phyloP scores from a whole-genome alignment of 2,797 vertebrate genomes.

The Emys orbicularis region DNA sequence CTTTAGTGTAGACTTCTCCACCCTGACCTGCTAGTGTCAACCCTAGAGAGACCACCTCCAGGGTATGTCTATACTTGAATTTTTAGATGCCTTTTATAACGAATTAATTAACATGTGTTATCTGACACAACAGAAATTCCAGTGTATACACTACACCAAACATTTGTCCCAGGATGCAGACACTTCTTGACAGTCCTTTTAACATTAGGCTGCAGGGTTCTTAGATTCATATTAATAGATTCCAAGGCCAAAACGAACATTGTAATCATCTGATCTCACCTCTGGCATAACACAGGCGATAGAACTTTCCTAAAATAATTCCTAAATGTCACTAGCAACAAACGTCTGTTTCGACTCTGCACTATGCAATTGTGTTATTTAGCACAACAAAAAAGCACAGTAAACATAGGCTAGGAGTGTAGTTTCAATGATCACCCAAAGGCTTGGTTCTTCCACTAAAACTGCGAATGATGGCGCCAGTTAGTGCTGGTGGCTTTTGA shows the following conservation, averaged over 20 bases:
- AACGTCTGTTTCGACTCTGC: neutral
- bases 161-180: neutral
- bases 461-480: neutral
- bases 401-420: neutral
- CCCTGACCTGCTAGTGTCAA: constrained; percentile 7
- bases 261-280: neutral
- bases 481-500: neutral
- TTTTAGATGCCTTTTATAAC: too few species aligned
- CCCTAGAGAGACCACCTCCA: accelerated
- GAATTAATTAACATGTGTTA: neutral
- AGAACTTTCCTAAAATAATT: neutral
- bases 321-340: neutral
- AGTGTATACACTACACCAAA: neutral
- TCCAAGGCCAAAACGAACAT: neutral
- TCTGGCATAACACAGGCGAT: neutral
- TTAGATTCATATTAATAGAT: neutral
- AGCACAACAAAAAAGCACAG: neutral
- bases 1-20: constrained; percentile 20
- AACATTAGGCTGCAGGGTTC: neutral
- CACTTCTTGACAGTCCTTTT: neutral
- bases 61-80: neutral
- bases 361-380: neutral
- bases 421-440: neutral
- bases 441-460: neutral
- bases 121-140: neutral